These are phyloP conservation scores for Mythimna impura DNA, from an alignment of 2,888 invertebrate genomes.

Conservation along the genomic window DNA sequence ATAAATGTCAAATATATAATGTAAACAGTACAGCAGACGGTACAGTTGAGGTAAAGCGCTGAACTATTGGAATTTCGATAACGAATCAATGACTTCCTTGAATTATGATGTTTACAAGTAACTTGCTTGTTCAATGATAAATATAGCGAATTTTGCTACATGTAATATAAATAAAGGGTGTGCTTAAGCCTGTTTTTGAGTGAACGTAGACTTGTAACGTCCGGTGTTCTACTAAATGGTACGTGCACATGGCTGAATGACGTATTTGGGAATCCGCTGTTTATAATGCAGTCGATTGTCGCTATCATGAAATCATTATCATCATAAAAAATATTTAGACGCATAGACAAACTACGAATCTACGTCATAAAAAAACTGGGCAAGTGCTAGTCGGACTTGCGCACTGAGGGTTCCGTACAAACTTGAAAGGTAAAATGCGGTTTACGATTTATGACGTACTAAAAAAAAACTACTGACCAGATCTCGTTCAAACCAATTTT, in stretches of 20 bases:
- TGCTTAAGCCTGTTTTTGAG: conserved; percentile 2
- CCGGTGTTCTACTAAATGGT: conserved; percentile 26
- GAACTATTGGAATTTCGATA: conserved; percentile 64
- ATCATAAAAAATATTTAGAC: background rate
- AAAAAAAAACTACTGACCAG: too few relatives aligned
- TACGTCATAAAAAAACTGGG: background rate
- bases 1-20: background rate
- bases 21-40: conserved; percentile 35
- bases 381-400: too few relatives aligned
- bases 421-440: too few relatives aligned
- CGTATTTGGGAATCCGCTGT: conserved; percentile 22
- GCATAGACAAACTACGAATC: background rate
- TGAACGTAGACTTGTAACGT: conserved; percentile 4
- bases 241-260: conserved; percentile 19
- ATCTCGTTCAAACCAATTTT: too few relatives aligned
- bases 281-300: conserved; percentile 4
- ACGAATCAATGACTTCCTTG: conserved; percentile 62
- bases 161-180: conserved; percentile 24
- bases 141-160: conserved; percentile 3
- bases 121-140: conserved; percentile 36
- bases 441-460: too few relatives aligned
- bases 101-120: conserved; percentile 50
- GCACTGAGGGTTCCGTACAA: too few relatives aligned
- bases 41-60: conserved; percentile 9
- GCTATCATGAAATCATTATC: background rate